These are phyloP conservation scores for Trachelus stipa DNA, from an alignment of 2,888 invertebrate genomes.

Conservation along the genomic window DNA sequence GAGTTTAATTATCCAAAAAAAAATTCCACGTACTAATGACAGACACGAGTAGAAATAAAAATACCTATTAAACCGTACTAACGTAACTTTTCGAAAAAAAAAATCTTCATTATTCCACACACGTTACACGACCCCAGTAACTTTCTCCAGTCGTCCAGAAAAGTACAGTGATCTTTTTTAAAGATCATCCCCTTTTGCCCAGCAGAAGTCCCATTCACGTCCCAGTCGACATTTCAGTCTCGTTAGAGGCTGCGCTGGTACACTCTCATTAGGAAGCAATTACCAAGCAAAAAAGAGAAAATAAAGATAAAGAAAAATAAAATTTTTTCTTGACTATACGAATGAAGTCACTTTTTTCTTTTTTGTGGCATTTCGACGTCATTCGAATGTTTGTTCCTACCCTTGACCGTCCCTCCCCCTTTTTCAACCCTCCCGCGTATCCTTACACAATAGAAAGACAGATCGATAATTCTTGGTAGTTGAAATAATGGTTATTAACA, in stretches of 20 bases:
- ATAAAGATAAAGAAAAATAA: not conserved
- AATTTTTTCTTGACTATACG: not conserved
- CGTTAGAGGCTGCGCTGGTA: conserved; percentile 31
- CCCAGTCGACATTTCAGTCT: conserved; percentile 13
- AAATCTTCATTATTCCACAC: not conserved
- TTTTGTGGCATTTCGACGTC: not conserved
- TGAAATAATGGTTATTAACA: not conserved
- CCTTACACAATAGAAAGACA: not conserved
- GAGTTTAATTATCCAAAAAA: no score
- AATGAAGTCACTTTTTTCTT: not conserved
- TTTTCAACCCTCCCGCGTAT: no score
- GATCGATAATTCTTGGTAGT: not conserved
- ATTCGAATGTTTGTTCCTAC: not conserved
- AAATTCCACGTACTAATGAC: no score
- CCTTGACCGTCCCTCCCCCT: not conserved
- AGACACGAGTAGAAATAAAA: no score
- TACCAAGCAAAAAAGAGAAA: not conserved
- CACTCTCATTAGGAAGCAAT: conserved; percentile 32
- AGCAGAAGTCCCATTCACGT: not conserved
- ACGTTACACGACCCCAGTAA: not conserved
- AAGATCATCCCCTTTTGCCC: not conserved
- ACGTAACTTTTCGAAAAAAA: no score
- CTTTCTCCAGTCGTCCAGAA: not conserved
- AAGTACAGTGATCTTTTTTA: not conserved
- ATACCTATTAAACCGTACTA: no score